Evolutionary conservation across 2,797 vertebrate genomes (phyloP).

Genomic region (Pseudochaenichthys georgianus): DNA sequence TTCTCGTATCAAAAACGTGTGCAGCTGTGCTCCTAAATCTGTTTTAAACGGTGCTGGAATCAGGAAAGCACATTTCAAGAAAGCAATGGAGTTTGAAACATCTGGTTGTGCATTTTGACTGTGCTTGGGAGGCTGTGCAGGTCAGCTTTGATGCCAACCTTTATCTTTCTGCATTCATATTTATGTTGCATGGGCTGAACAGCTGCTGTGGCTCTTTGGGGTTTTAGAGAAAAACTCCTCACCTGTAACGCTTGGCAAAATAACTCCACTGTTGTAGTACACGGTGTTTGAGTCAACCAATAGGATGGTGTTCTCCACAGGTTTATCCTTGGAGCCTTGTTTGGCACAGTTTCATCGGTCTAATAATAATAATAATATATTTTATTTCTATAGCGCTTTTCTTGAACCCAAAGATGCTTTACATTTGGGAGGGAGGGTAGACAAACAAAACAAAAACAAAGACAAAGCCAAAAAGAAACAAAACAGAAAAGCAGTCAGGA

Average conservation of each 20-base stretch:
- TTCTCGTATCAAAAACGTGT: constrained; percentile 2
- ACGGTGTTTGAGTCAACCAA: too few species aligned
- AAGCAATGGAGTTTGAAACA: constrained; percentile 35
- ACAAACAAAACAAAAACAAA: too few species aligned
- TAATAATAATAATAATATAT: too few species aligned
- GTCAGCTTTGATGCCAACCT: constrained; percentile 31
- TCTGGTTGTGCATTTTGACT: constrained; percentile 36
- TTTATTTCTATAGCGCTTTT: too few species aligned
- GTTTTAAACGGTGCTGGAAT: constrained; percentile 29
- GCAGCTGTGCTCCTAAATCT: constrained; percentile 23
- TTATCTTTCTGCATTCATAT: constrained; percentile 15
- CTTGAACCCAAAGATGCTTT: too few species aligned
- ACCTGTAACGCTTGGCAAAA: neutral
- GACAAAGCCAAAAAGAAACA: too few species aligned
- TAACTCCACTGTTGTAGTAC: neutral
- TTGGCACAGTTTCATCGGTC: too few species aligned
- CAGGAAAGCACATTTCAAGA: constrained; percentile 17
- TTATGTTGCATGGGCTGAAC: neutral
- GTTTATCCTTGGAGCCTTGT: too few species aligned
- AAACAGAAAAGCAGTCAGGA: too few species aligned
- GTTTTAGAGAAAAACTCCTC: neutral
- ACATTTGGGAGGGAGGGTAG: too few species aligned
- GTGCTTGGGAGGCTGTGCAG: constrained; percentile 4
- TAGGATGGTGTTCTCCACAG: too few species aligned
- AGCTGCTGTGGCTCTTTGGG: neutral